A percentile compares a stretch with the other conserved stretches of the same genome.
phyloP scores from a whole-genome alignment of 2,888 invertebrate species.

The Tridacna gigas region DNA sequence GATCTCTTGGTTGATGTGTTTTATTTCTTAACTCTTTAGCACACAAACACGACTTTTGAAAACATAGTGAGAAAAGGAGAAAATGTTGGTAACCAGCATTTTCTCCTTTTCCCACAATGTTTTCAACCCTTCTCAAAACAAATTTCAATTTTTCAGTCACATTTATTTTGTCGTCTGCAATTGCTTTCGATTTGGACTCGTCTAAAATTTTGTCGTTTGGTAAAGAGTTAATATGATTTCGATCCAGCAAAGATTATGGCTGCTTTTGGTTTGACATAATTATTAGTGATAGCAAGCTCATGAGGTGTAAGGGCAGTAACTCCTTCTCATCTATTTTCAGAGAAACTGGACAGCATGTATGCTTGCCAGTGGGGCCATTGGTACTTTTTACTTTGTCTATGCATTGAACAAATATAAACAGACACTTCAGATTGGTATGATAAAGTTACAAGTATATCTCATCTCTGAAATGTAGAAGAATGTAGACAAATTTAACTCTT shows the following conservation, averaged over 20 bases:
- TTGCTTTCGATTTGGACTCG: not conserved
- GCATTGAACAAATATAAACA: constrained; percentile 12
- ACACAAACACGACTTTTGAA: not conserved
- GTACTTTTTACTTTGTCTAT: not conserved
- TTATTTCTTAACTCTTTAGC: no score
- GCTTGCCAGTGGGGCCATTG: not conserved
- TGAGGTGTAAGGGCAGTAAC: no score
- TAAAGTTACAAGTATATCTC: no score
- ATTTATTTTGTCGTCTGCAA: constrained; percentile 3
- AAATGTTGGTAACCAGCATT: not conserved
- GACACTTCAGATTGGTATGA: constrained; percentile 5
- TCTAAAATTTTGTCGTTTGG: not conserved
- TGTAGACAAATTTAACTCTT: no score
- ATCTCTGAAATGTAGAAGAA: no score
- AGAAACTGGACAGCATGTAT: not conserved
- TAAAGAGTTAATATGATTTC: no score
- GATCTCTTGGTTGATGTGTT: no score
- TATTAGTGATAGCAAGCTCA: no score
- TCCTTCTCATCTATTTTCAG: constrained; percentile 2
- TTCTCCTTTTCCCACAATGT: constrained; percentile 11
- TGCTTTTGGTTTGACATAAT: no score
- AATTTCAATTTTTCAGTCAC: not conserved
- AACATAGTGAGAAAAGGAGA: not conserved
- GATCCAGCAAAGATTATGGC: no score
- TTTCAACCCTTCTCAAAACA: not conserved